These are phyloP conservation scores for Ibidorhyncha struthersii DNA, from an alignment of 2,113 vertebrate genomes.

Conservation along the genomic window DNA sequence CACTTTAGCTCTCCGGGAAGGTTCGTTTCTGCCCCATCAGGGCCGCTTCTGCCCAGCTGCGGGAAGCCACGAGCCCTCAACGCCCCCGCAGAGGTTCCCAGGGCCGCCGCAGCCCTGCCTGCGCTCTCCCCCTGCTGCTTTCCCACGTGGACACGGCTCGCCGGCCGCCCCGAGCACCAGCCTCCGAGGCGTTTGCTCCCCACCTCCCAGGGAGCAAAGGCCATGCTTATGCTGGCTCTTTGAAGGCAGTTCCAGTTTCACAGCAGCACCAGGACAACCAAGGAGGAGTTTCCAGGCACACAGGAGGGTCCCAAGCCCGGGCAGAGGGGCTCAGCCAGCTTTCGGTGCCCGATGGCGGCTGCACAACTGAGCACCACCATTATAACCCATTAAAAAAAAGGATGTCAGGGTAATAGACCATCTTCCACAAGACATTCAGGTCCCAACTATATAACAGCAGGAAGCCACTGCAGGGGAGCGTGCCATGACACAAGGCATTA, in stretches of 20 bases:
- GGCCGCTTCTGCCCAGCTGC: background rate
- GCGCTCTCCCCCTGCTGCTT: background rate
- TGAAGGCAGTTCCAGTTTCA: background rate
- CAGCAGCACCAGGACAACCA: background rate
- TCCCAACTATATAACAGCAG: fast-evolving
- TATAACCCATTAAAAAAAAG: too few relatives aligned
- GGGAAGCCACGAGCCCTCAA: background rate
- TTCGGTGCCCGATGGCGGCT: fast-evolving
- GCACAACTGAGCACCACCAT: fast-evolving
- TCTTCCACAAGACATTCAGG: background rate
- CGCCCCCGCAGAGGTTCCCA: background rate
- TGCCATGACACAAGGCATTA: fast-evolving
- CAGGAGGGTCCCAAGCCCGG: fast-evolving
- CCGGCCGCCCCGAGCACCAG: fast-evolving
- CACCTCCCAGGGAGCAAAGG: background rate
- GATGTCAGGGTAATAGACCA: background rate
- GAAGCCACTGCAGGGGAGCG: too few relatives aligned
- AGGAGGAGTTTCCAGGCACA: background rate
- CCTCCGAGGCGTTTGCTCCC: background rate
- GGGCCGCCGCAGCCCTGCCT: background rate
- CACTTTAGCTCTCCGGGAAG: fast-evolving
- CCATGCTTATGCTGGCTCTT: background rate
- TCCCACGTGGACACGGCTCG: background rate
- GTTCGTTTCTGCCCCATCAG: background rate
- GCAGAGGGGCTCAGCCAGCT: background rate